Evolutionary conservation across 2,888 invertebrate species (phyloP).

Genomic region (Elegia similella): DNA sequence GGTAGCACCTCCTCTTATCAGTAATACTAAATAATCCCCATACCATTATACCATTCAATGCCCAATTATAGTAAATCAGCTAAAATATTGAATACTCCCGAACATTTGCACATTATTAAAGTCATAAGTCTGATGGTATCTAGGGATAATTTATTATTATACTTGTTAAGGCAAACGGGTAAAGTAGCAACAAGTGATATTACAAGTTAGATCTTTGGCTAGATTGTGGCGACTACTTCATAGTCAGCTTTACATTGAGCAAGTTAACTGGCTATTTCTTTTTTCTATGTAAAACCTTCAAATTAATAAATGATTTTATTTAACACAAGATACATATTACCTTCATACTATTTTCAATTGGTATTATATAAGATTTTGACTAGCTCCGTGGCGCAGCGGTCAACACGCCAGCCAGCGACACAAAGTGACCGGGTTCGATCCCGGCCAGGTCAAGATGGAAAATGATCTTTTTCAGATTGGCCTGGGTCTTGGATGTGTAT

Average conservation of each 20-base stretch:
- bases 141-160: background rate
- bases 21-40: background rate
- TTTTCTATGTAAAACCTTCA: no score
- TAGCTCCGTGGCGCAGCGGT: no score
- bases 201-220: background rate
- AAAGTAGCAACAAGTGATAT: slow-evolving; percentile 9
- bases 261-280: background rate
- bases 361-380: no score
- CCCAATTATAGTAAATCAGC: slow-evolving; percentile 6
- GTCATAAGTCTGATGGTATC: slow-evolving; percentile 11
- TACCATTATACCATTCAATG: slow-evolving; percentile 6
- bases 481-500: no score
- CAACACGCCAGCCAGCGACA: no score
- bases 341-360: no score
- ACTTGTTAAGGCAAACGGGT: slow-evolving; percentile 1
- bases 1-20: background rate
- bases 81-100: background rate
- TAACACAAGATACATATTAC: no score
- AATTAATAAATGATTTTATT: no score
- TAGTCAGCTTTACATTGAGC: background rate
- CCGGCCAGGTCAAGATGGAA: no score
- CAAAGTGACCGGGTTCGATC: no score
- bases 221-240: background rate
- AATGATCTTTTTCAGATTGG: no score
- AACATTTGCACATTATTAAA: slow-evolving; percentile 8